Conservation (phyloP, 1,140 invertebrate species). For the Drosophila truncata region DNA sequence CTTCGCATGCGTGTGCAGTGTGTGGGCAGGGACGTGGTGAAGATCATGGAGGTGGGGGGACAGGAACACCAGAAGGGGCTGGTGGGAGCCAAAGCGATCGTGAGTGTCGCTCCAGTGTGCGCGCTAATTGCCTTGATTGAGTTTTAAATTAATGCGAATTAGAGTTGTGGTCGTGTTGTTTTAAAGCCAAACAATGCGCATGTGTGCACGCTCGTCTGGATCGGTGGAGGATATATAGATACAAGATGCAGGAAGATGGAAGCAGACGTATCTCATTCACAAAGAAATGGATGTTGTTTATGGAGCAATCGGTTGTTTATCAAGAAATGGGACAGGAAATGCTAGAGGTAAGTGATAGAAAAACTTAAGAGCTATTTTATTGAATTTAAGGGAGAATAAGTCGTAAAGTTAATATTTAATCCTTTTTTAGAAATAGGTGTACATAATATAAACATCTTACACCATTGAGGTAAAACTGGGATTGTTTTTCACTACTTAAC, state of each 20-base stretch:
- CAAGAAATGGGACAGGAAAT: slow-evolving; percentile 1
- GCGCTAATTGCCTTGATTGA: slow-evolving; percentile 82
- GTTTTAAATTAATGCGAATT: slow-evolving; percentile 83
- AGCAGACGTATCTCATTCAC: slow-evolving; percentile 11
- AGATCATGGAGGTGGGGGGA: slow-evolving; percentile 3
- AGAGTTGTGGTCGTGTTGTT: slow-evolving; percentile 65
- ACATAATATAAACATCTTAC: neutral
- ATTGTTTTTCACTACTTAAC: neutral
- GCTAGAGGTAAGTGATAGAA: too few species aligned
- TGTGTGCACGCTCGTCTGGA: slow-evolving; percentile 14
- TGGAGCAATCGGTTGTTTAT: neutral
- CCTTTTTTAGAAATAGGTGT: too few species aligned
- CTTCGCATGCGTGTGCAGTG: slow-evolving; percentile 29
- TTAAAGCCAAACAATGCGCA: slow-evolving; percentile 52
- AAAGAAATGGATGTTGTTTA: neutral
- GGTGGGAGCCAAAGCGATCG: slow-evolving; percentile 26
- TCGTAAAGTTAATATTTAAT: neutral
- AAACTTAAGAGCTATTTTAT: too few species aligned
- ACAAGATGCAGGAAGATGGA: slow-evolving; percentile 22
- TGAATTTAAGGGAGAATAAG: too few species aligned
- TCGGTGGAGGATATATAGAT: slow-evolving; percentile 3
- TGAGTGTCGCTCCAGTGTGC: slow-evolving; percentile 63
- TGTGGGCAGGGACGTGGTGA: slow-evolving; percentile 16
- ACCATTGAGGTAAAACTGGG: neutral
- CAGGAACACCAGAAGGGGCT: slow-evolving; percentile 14